Evolutionary conservation across 2,888 invertebrate genomes (phyloP), one percentile per base, ranked within the genome.

Genomic region (Diaprepes abbreviatus): DNA sequence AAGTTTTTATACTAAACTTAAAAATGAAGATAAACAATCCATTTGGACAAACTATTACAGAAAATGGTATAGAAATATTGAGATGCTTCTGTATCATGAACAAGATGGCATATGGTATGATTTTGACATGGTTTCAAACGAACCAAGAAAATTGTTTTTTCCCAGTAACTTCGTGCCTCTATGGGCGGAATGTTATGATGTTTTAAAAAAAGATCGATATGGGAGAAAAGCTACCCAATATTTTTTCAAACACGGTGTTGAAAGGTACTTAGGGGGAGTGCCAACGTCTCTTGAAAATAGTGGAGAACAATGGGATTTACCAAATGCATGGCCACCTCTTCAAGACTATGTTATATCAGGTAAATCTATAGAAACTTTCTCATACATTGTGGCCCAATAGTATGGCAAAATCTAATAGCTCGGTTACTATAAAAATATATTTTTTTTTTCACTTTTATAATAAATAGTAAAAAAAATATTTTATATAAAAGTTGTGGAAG

Each of bases 241-340:
- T 77, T 81, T 91, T 45, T 82, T 85, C 62, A 79, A 66, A 4
- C 28, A 74, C 0, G 78, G 81, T 9, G 84, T 85, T 9, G 82
- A 89, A 64, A 79, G 86, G 19, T 89, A 85, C 33, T 21, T 31
- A 16, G 78, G 93, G 1, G 93, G 93, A 6, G 86, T 92, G 14
- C 93, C 93, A 0, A 85, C 90, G 0, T 92, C 93, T 1, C 78
- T 92, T 31, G 83, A 71, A 73, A 83, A 86, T 12, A 90, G 90
- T 7, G 91, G 91, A 0, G 90, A 93, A 81, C 91, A 94, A 80
- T 92, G 93, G 93, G 93, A 93, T 81, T 89, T 89, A 76, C 93
- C 94, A 0, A 94, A 95, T 79, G 93, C 92, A 0, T 95, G 95
- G 95, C 91, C 95, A 0, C 95, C 95, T 4, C 86, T 93, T 36